Evolutionary conservation across 2,888 invertebrate genomes (phyloP), one percentile per base, ranked within the genome.

Genomic region (Phalangium opilio): DNA sequence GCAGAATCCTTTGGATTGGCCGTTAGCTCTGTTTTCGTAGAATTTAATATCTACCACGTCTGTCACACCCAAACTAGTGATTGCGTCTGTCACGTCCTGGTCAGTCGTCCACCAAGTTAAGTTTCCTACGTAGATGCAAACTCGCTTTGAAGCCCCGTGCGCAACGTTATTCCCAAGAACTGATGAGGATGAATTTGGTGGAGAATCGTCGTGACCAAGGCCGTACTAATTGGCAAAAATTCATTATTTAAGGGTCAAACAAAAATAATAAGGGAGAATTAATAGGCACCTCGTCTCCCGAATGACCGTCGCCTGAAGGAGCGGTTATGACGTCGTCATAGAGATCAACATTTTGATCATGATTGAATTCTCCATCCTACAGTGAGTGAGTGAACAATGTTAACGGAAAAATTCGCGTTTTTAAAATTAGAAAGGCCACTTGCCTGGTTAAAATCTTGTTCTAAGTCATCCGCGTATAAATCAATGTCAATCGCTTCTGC

Each of bases 41-140:
- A 98, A 99, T 70, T 96, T 96, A 34, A 98, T 91, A 66, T 99
- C 98, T 61, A 91, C 77, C 63, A 98, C 82, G 70, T 98, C 96
- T 47, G 75, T 76, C 5, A 95, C 84, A 42, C 95, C 95, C 59
- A 87, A 74, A 57, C 82, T 81, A 45, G 77, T 77, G 51, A 95
- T 75, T n/a, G 83, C 81, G 70, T 90, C 87, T 44, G 83, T 81
- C 56, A 96, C 81, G 64, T 96, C 93, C 70, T 87, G 86, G 71
- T 91, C 95, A 54, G 91, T 95, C 46, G 93, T 95, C 93, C 93
- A 96, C 95, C 98, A 98, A 61, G 95, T 93, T 58, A 98, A 77
- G 72, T 98, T 98, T 62, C 96, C 96, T 63, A 98, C 81, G 71
- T 98, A 98, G 41, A 93, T 75, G 67, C 91, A 49, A 18, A 47